Base-by-base conservation (phyloP, 2,797 vertebrate species). In the Nyctibius grandis region DNA sequence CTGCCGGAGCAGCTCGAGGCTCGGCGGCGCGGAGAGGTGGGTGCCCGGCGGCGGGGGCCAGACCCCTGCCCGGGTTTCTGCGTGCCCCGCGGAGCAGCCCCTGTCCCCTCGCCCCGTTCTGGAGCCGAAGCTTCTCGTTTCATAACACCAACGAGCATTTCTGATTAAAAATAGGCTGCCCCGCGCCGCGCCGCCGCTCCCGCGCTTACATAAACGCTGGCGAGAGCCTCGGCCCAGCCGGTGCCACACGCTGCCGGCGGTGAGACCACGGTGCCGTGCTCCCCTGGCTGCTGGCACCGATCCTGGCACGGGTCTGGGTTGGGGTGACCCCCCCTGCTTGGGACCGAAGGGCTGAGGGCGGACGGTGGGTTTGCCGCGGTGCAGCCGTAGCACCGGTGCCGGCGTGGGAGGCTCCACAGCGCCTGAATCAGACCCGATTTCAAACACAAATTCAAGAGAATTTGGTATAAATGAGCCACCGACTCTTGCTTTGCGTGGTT, bases 121-220 rank as follows among this genome's bases (percentile, higher is more conserved):
- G 5, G 56, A 68, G 80, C 88, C 23, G 1, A 21, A 34, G 92
- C 92, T 31, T 9, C 70, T 28, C 7, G 40, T 95, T 96, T 97
- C 87, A 2, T 97, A 95, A 93, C 77, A 17, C 28, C 7, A 6
- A 60, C 0, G 81, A 81, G 83, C 76, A 11, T 80, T 91, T 86
- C 57, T 68, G 94, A 86, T 11, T 96, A 91, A 88, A 95, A 96
- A 95, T 94, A 95, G 94, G 77, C 76, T 54, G 76, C 88, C 85
- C 94, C 4, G 64, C 75, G 88, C 95, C 29, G 14, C 19, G 44
- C 91, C 36, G 93, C 96, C 51, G 13, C 29, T 18, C 89, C 82
- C 85, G 69, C 36, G 42, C 57, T 95, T 96, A 97, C 57, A 63
- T 95, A 94, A 96, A 90, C 0, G 8, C 56, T 12, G 63, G 78